phyloP scores from a whole-genome alignment of 2,797 vertebrate species.

The Danio choprae region DNA sequence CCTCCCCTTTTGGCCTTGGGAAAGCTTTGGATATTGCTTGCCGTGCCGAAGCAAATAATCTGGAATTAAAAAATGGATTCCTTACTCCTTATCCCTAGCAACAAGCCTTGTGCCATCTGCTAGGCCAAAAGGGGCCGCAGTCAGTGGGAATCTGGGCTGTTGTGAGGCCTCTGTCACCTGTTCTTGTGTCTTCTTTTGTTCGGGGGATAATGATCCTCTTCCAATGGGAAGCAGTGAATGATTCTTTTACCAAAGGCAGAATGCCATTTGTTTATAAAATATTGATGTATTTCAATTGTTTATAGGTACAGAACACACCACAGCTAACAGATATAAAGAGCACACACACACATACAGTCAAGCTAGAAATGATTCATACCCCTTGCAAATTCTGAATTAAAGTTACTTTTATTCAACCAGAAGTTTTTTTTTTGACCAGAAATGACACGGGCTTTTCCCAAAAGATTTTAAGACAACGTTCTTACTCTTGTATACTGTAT shows the following conservation, averaged over 20 bases:
- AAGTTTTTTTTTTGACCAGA: too few relatives aligned
- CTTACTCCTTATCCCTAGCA: conserved; percentile 91
- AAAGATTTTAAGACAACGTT: too few relatives aligned
- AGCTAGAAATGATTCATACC: not conserved
- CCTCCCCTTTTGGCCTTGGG: conserved; percentile 81
- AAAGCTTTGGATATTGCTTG: conserved; percentile 86
- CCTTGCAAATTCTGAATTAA: too few relatives aligned
- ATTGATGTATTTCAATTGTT: not conserved
- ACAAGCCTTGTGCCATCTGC: conserved; percentile 91
- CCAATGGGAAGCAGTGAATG: conserved; percentile 46
- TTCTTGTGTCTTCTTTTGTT: conserved; percentile 65
- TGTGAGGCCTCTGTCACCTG: conserved; percentile 81
- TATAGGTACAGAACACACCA: not conserved
- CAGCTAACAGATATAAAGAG: not conserved
- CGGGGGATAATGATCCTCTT: conserved; percentile 57
- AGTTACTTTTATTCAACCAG: too few relatives aligned
- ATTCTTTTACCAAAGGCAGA: not conserved
- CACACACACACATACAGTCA: not conserved
- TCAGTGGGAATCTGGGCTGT: conserved; percentile 75
- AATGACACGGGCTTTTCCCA: too few relatives aligned
- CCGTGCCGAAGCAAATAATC: conserved; percentile 91
- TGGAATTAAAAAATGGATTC: conserved; percentile 94
- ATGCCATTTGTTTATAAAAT: conserved; percentile 31
- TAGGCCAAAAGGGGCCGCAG: conserved; percentile 82
- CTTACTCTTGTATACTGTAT: too few relatives aligned